Conservation (phyloP, 1,140 invertebrate species). For the Oncopodura yosiiana region DNA sequence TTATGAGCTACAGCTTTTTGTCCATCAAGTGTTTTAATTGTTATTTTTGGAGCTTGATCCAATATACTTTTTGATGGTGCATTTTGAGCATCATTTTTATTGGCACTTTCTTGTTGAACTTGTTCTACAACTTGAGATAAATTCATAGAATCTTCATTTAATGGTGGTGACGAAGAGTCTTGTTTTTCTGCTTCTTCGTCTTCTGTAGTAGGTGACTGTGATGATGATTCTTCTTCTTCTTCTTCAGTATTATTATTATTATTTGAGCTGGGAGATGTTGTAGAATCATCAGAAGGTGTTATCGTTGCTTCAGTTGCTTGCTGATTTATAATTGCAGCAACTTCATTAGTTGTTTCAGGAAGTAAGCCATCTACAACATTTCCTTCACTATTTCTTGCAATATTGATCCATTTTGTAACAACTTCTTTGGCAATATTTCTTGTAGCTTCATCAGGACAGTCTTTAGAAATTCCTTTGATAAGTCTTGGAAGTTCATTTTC, state of each 20-base stretch:
- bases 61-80: not conserved
- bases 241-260: not conserved
- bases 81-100: not conserved
- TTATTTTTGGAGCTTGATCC: constrained; percentile 2
- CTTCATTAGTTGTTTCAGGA: constrained; percentile 9
- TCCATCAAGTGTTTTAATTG: constrained; percentile 13
- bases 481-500: constrained; percentile 82
- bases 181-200: not conserved
- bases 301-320: not conserved
- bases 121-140: not conserved
- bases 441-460: constrained; percentile 67
- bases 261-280: not conserved
- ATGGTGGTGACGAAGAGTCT: not conserved
- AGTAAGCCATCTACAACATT: too few species aligned
- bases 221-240: not conserved
- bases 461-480: constrained; percentile 76
- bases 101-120: not conserved
- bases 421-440: constrained; percentile 61
- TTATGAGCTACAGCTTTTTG: not conserved
- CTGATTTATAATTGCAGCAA: not conserved
- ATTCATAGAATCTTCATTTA: too few species aligned
- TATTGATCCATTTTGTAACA: constrained; percentile 82
- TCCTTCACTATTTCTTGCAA: constrained; percentile 51
- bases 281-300: not conserved
- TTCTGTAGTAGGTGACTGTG: not conserved